Evolutionary conservation across 2,888 invertebrate genomes (phyloP), one percentile per base, ranked within the genome.

Genomic region (Taenaris catops): DNA sequence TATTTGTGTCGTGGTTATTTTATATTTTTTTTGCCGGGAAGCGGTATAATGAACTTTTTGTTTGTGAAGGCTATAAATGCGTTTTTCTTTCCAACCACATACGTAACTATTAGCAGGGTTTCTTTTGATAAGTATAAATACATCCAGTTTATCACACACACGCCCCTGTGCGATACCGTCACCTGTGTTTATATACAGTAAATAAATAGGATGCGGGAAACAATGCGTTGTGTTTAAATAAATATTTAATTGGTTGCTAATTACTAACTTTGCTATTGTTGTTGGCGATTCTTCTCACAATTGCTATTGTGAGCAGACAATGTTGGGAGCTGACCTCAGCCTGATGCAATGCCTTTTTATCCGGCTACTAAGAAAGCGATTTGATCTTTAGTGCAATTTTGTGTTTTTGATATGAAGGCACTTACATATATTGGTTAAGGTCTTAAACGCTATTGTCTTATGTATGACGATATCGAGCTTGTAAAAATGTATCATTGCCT

Each of bases 321-420:
- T 83, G 78, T 84, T 86, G 84, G 73, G 84, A 84, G 71, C 58
- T 73, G 81, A 79, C 84, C 83, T 74, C 70, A 68, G 68, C 61
- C 53, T 71, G 69, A 68, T 64, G 72, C 67, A 73, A 74, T 54
- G 56, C 57, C 53, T 65, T 63, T 65, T 67, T 59, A 58, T 54
- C 51, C 51, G 40, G 44, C 51, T 52, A 43, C 45, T 34, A 43
- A 48, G 51, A 52, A 55, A 56, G 44, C 40, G 44, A 48, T 51
- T 34, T 27, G 38, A 43, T 53, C 48, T 51, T 48, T 25, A 29
- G 38, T 47, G 25, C 26, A 34, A 25, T 19, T 17, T n/a, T 21
- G 27, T 21, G 24, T 38, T 32, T 38, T 34, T 41, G 9, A 16
- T 28, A 33, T 41, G 26, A 37, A 41, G 33, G 36, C 24, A 14